Conservation (phyloP, 2,888 invertebrate species). For the Argynnis bischoffii region DNA sequence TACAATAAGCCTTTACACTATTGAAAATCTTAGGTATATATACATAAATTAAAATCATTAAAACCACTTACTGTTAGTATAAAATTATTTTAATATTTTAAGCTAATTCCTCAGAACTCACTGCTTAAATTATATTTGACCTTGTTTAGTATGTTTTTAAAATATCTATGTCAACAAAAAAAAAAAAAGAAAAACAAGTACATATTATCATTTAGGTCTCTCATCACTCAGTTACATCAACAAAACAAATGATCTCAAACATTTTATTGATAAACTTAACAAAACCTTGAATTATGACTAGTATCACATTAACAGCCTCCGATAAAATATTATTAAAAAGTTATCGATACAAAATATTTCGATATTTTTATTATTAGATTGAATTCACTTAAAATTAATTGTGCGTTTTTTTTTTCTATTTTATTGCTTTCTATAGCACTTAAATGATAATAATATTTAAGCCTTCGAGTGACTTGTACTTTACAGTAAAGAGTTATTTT, state of each 20-base stretch:
- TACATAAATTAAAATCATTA: too few relatives aligned
- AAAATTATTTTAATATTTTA: too few relatives aligned
- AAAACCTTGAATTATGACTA: constrained; percentile 46
- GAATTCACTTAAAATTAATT: constrained; percentile 13
- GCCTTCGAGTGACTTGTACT: too few relatives aligned
- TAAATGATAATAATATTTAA: too few relatives aligned
- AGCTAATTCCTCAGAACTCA: too few relatives aligned
- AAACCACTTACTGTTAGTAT: too few relatives aligned
- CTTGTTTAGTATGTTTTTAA: too few relatives aligned
- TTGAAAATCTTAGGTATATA: too few relatives aligned
- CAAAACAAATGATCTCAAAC: constrained; percentile 2
- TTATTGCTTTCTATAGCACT: background rate
- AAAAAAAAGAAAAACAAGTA: too few relatives aligned
- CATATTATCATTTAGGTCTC: background rate
- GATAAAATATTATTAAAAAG: constrained; percentile 11
- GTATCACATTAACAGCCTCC: constrained; percentile 62
- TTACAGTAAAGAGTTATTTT: too few relatives aligned
- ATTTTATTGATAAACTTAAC: constrained; percentile 27
- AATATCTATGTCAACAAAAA: background rate
- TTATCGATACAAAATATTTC: constrained; percentile 25
- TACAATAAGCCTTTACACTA: too few relatives aligned
- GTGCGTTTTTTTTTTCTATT: background rate
- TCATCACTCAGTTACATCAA: background rate
- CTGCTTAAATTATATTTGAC: too few relatives aligned
- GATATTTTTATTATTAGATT: constrained; percentile 19